Base-by-base conservation (phyloP, 2,888 invertebrate genomes). In the Prosopocoilus inquinatus region DNA sequence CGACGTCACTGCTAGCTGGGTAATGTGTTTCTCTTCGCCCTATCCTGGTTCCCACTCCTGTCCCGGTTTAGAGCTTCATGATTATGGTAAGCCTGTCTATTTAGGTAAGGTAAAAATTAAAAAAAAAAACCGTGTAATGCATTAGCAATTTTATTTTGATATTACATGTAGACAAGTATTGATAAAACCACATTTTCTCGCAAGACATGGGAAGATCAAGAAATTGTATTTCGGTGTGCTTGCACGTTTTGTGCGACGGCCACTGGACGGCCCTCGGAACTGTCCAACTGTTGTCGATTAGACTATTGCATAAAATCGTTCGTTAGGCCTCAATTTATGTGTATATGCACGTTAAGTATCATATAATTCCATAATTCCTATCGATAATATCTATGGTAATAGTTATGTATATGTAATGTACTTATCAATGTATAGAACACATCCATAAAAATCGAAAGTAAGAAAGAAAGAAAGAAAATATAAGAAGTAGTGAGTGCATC, bases 161-260 rank as follows among this genome's bases (percentile, higher is more conserved):
- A 73, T 73, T 75, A 75, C 74, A 75, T 74, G 71, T 70, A 75
- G 74, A 75, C 71, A 74, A 74, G 74, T 73, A 73, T 62, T 71
- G 69, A 73, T 73, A 73, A 71, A 72, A 74, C 72, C 70, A 74
- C 70, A 74, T 69, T 60, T 65, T 70, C 72, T 70, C 73, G 71
- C 70, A 72, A 74, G 71, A 74, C 68, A 70, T 70, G 70, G 75
- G 75, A 75, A 75, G 75, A 75, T 75, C 75, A 70, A 73, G 74
- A 73, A 69, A 73, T 70, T 70, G 70, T 64, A 28, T 28, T 68
- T 68, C 64, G 68, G 67, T 70, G 69, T 69, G 71, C 69, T 65
- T 70, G 71, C 70, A 70, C 51, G 56, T 61, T 53, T 65, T 66
- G 68, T 69, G 69, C 69, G 67, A 68, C 63, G 69, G 69, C 67